Evolutionary conservation across 2,797 vertebrate species (phyloP).

Genomic region (Cyclura pinguis): DNA sequence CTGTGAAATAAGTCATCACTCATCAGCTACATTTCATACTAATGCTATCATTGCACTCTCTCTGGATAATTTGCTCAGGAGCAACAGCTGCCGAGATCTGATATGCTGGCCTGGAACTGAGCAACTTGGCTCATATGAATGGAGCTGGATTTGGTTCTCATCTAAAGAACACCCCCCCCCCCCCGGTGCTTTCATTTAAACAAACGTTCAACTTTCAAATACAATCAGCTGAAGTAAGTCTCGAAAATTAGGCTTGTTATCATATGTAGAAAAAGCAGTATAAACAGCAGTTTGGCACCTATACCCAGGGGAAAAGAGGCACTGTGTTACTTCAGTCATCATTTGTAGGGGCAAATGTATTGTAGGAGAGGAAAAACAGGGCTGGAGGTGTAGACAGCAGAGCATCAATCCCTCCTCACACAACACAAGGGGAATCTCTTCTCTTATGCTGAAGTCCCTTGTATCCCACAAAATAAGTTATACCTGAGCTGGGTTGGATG

Average conservation of each 20-base stretch:
- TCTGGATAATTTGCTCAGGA: conserved; percentile 60
- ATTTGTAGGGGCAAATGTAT: neutral
- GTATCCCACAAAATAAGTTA: neutral
- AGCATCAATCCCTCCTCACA: neutral
- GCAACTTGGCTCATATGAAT: conserved; percentile 54
- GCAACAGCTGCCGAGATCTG: conserved; percentile 64
- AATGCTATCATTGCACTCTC: conserved; percentile 50
- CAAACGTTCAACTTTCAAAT: conserved; percentile 59
- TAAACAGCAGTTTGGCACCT: neutral
- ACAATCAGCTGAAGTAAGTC: conserved; percentile 60
- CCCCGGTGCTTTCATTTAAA: conserved; percentile 63
- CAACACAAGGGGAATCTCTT: neutral
- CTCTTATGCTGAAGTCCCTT: neutral
- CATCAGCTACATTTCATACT: conserved; percentile 38
- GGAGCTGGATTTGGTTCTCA: conserved; percentile 71
- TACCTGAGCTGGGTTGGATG: neutral
- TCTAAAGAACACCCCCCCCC: conserved; percentile 53
- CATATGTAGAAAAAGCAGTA: neutral
- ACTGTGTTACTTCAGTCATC: neutral
- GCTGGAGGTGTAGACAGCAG: no score
- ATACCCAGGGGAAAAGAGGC: neutral
- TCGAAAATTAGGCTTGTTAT: conserved; percentile 58
- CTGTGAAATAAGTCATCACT: conserved; percentile 68
- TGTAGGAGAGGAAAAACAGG: neutral
- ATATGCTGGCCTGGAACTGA: conserved; percentile 53